Evolutionary conservation across 2,113 vertebrate genomes (phyloP), one percentile per base, ranked within the genome.

Genomic region (Thalassarche chlororhynchos): DNA sequence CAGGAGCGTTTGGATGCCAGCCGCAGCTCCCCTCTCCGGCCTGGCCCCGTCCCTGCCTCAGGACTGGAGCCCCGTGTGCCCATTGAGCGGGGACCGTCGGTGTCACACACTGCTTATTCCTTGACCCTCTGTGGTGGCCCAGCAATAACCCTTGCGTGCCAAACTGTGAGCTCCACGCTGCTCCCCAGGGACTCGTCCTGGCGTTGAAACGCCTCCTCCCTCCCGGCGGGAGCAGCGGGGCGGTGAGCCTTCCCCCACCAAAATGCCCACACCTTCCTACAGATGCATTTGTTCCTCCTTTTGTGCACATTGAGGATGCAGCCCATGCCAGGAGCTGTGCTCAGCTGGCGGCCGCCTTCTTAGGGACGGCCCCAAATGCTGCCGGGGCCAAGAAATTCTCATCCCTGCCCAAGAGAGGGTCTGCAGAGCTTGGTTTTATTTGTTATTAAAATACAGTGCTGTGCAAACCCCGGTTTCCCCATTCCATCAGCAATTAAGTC

Each of bases 21-120:
- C 5, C 31, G 7, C 51, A 65, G 49, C 49, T 95, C 26, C 26
- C 6, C 14, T 69, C 58, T 77, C 25, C 0, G 0, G 36, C 49
- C 90, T 62, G 71, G 60, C 65, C 71, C 47, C 1, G 1, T 19
- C n/a, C 31, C 62, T 66, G 46, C 34, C 46, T 40, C 47, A 26
- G 29, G 25, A 12, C 70, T 32, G 42, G 60, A 82, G 38, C 38
- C 49, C 36, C 3, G 0, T 13, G 44, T 1, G 1, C 55, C 61
- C 4, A 10, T 26, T 36, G 55, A 26, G 71, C 0, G 0, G 42
- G 29, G 26, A 55, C 54, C 1, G 0, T 8, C 3, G 0, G 38
- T 57, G 54, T 84, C 84, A 54, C 46, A 12, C 44, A 1, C 46
- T 52, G 52, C 36, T 44, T 52, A 3, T 34, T 54, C 64, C 84